Base-by-base conservation (phyloP, 2,888 invertebrate genomes). In the Pollenia amentaria region DNA sequence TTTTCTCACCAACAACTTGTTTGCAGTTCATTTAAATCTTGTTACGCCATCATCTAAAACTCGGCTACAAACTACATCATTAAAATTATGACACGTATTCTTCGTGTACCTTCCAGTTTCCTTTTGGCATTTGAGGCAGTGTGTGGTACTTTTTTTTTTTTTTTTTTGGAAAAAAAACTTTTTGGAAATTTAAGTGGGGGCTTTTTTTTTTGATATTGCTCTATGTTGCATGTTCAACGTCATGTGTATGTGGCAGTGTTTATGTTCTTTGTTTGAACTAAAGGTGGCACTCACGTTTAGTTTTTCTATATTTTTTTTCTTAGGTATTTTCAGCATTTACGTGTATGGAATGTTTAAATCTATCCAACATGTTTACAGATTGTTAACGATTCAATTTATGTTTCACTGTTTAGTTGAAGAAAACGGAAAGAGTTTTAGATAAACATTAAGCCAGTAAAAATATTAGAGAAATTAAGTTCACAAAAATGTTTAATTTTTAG, bases 321-420 rank as follows among this genome's bases (percentile, higher is more conserved):
- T 67, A 11, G 21, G n/a, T 48, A 67, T 67, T 53, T 75, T 44
- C 53, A n/a, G 16, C 38, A 67, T 29, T 76, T 83, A 86, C 86
- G 86, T 86, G 86, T 46, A 9, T n/a, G 38, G 79, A 69, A 75
- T 86, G 21, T 53, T 44, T 38, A 60, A 83, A 55, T 12, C 29
- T 29, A 29, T 75, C 44, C 21, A 75, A 51, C 70, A 40, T 79
- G 70, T 79, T 83, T 76, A 60, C 48, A 76, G 83, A 72, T 86
- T 86, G 83, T 86, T 83, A 83, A 86, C 76, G 86, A 53, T 83
- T 86, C 79, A 86, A 86, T 86, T 69, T 79, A 75, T 83, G 79
- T 42, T 64, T 8, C 21, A 29, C 42, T 64, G 14, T 21, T n/a
- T 38, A 40, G 21, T 42, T 64, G 51, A 10, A 40, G 11, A 40